Evolutionary conservation across 2,113 vertebrate species (phyloP).

Genomic region (Oenanthe melanoleuca): DNA sequence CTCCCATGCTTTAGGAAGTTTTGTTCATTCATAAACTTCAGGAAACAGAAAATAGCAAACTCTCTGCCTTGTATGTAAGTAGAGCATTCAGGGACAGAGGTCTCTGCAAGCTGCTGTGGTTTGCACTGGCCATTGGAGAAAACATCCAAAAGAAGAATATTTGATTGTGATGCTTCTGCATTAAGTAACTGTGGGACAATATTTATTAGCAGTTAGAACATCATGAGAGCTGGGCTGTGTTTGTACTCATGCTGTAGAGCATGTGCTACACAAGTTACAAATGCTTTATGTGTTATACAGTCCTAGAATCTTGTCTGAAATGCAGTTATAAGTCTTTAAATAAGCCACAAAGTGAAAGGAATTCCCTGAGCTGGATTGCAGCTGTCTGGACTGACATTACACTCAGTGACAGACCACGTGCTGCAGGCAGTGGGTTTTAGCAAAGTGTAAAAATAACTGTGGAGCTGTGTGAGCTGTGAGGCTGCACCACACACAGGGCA

Average conservation of each 20-base stretch:
- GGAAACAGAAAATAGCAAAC: neutral
- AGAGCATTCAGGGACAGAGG: neutral
- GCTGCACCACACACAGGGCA: neutral
- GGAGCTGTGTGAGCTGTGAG: accelerated
- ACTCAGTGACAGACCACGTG: neutral
- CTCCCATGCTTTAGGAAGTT: neutral
- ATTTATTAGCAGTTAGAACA: neutral
- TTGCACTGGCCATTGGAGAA: neutral
- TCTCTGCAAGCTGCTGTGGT: neutral
- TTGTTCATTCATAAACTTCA: neutral
- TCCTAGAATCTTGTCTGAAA: constrained; percentile 3
- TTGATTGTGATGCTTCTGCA: neutral
- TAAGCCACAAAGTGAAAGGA: neutral
- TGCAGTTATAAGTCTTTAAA: constrained; percentile 39
- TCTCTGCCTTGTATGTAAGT: accelerated
- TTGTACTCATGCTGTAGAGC: neutral
- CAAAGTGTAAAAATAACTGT: neutral
- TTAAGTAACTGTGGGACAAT: neutral
- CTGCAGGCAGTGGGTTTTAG: neutral
- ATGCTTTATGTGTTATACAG: neutral
- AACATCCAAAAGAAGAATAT: neutral
- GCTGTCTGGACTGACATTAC: neutral
- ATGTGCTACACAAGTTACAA: neutral
- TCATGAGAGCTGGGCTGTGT: neutral
- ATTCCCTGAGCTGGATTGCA: neutral